Base-by-base conservation (phyloP, 2,888 invertebrate genomes). In the Dioctria rufipes region DNA sequence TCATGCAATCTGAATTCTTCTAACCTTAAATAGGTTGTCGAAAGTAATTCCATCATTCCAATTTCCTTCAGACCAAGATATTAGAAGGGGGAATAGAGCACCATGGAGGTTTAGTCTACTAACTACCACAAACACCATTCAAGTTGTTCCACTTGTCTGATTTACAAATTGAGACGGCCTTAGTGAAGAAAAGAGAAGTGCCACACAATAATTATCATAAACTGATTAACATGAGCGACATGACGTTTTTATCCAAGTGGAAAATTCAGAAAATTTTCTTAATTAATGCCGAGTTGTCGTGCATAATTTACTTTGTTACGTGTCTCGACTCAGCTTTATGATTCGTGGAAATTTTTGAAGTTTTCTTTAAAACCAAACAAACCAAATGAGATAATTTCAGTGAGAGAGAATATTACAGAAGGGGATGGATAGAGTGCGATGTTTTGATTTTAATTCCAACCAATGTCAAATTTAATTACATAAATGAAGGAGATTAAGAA, bases 161-260 rank as follows among this genome's bases (percentile, higher is more conserved):
- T 73, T 73, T 13, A 58, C n/a, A 6, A 42, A 43, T 43, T 42
- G 42, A 58, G 42, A 42, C 3, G 42, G 3, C 60, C 8, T 73
- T 8, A 6, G 13, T 8, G 54, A 25, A n/a, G 25, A 25, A 25
- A 25, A 25, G 25, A 25, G 9, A 42, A 54, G 58, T 73, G 25
- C 73, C 43, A 75, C 25, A 25, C 79, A 66, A 80, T 66, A 80
- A 81, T 81, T 81, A 81, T 81, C 81, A 81, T 81, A 81, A 81
- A 81, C 78, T 81, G 80, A 81, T 81, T 81, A 81, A 77, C 81
- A 81, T 81, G 80, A 81, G 77, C 81, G 81, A 79, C 80, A 77
- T 81, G 77, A 81, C 81, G 80, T 78, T 81, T 80, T 81, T 80
- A 81, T 80, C 80, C 73, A 71, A 80, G 80, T 77, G 78, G 77